Conservation (phyloP, 2,888 invertebrate species). For the Exocentrus adspersus region DNA sequence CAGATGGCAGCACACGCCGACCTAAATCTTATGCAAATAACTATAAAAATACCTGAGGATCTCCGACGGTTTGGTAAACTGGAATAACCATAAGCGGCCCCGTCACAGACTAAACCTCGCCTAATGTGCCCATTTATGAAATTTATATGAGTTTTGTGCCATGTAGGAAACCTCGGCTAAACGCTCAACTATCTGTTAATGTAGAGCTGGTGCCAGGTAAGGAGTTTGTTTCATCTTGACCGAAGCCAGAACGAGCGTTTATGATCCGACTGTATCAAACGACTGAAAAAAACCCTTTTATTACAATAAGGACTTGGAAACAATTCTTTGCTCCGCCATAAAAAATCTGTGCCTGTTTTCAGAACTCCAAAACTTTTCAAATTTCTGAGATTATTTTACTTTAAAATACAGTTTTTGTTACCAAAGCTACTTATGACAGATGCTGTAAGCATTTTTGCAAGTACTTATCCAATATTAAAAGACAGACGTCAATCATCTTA, state of each 20-base stretch:
- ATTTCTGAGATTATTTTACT: too few relatives aligned
- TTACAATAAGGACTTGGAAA: too few relatives aligned
- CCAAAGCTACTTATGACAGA: too few relatives aligned
- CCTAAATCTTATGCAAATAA: slow-evolving; percentile 41
- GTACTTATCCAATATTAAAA: too few relatives aligned
- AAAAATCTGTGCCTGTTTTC: too few relatives aligned
- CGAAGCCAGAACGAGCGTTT: background rate
- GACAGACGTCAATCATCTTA: background rate
- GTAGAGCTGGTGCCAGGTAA: background rate
- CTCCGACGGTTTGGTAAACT: slow-evolving; percentile 16
- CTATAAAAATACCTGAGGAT: slow-evolving; percentile 32
- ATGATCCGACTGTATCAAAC: too few relatives aligned
- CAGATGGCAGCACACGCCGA: background rate
- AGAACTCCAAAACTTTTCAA: too few relatives aligned
- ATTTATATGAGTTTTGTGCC: slow-evolving; percentile 27
- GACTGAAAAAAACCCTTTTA: too few relatives aligned
- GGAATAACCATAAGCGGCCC: slow-evolving; percentile 16
- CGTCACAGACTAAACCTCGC: slow-evolving; percentile 13
- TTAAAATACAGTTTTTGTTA: too few relatives aligned
- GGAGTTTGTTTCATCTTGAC: slow-evolving; percentile 1
- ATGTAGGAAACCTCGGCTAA: background rate
- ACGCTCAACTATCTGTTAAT: background rate
- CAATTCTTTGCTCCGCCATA: too few relatives aligned
- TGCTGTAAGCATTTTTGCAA: background rate
- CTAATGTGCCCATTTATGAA: slow-evolving; percentile 31